A percentile compares a stretch with the other conserved stretches of the same genome.
Evolutionary conservation across 2,797 vertebrate genomes (phyloP).

Genomic region (Crax fasciolata): DNA sequence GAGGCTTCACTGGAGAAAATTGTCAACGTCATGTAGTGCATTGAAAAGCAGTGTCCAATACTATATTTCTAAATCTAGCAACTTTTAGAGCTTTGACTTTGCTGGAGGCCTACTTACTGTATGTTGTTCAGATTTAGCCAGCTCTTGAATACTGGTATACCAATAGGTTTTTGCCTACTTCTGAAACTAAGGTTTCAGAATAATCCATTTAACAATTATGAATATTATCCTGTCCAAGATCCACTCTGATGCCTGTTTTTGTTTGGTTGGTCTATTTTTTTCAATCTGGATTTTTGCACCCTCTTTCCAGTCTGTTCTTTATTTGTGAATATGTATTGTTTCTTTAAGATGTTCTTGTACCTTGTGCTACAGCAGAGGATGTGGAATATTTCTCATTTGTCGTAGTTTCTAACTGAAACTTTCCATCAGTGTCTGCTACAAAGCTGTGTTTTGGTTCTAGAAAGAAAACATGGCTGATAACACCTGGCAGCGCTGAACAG

Average conservation of each 20-base stretch:
- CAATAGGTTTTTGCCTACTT: not conserved
- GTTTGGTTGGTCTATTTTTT: not conserved
- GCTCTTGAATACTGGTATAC: not conserved
- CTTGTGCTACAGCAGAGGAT: not conserved
- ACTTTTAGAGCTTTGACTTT: not conserved
- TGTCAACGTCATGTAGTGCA: not conserved
- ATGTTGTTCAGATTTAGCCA: not conserved
- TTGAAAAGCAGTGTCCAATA: not conserved
- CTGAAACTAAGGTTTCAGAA: not conserved
- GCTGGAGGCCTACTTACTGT: not conserved
- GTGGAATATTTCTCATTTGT: not conserved
- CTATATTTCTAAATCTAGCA: not conserved
- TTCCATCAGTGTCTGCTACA: no score
- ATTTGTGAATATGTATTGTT: not conserved
- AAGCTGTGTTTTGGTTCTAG: no score
- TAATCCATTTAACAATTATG: not conserved
- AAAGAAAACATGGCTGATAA: no score
- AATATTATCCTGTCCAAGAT: not conserved
- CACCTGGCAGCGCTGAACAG: no score
- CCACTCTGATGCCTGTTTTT: not conserved
- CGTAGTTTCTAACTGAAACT: no score
- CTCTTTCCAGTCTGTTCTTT: not conserved
- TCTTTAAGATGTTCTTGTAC: constrained; percentile 7
- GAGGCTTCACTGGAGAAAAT: not conserved
- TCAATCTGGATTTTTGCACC: not conserved